Evolutionary conservation across 2,888 invertebrate genomes (phyloP).

Genomic region (Mythimna impura): DNA sequence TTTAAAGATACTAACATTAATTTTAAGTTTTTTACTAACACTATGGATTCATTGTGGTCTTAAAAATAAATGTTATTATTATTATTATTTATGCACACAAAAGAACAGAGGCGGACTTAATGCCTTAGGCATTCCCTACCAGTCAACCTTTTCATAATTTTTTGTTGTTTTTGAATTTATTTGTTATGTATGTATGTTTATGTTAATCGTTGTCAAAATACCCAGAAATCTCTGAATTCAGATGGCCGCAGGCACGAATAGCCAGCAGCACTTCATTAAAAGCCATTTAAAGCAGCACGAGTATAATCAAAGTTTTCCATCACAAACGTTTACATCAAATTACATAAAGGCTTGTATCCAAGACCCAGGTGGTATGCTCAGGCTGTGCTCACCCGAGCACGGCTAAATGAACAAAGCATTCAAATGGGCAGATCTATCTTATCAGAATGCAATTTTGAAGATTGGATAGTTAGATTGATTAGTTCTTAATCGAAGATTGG

Average conservation of each 20-base stretch:
- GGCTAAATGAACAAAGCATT: constrained; percentile 68
- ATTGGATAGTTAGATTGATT: constrained; percentile 66
- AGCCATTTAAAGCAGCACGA: not conserved
- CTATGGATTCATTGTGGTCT: too few relatives aligned
- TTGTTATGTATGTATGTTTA: too few relatives aligned
- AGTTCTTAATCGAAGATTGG: constrained; percentile 50
- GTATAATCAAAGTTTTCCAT: constrained; percentile 29
- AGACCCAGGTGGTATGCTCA: constrained; percentile 51
- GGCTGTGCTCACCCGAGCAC: constrained; percentile 38
- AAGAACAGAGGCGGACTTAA: too few relatives aligned
- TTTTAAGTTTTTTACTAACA: too few relatives aligned
- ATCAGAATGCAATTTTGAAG: constrained; percentile 71
- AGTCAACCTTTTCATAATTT: too few relatives aligned
- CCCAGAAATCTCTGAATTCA: not conserved
- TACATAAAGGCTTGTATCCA: constrained; percentile 36
- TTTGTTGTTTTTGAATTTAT: too few relatives aligned
- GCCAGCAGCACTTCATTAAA: constrained; percentile 1
- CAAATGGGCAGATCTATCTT: constrained; percentile 62
- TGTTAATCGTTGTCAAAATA: too few relatives aligned
- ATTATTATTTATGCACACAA: too few relatives aligned
- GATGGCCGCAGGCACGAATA: not conserved
- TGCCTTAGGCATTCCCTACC: too few relatives aligned
- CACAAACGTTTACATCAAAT: constrained; percentile 40
- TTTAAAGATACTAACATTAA: too few relatives aligned
- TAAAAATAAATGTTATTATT: too few relatives aligned